phyloP scores from a whole-genome alignment of 2,113 vertebrate genomes.

The Furnarius figulus region DNA sequence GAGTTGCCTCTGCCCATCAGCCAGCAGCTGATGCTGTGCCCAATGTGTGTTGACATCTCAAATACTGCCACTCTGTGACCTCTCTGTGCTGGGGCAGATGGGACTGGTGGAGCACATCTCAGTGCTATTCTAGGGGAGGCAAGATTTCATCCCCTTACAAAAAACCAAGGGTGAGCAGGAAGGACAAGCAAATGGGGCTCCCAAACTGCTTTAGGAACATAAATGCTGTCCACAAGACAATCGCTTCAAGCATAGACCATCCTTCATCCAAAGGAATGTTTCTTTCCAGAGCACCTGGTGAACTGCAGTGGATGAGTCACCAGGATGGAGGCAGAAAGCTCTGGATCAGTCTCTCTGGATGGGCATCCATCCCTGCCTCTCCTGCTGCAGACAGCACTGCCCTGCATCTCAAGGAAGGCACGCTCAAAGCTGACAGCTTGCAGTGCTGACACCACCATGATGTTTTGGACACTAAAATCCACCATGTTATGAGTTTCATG shows the following conservation, averaged over 20 bases:
- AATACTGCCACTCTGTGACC: not conserved
- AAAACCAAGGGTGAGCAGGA: not conserved
- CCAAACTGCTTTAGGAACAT: not conserved
- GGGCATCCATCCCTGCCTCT: not conserved
- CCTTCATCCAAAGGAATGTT: not conserved
- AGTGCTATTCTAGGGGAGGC: not conserved
- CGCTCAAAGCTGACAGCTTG: not conserved
- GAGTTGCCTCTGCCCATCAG: not conserved
- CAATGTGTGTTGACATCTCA: not conserved
- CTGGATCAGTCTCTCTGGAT: not conserved
- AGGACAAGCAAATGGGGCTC: not conserved
- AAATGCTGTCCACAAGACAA: not conserved
- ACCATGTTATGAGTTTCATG: not conserved
- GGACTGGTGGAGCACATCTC: not conserved
- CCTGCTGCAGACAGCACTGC: not conserved
- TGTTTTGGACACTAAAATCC: not conserved
- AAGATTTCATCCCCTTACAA: not conserved
- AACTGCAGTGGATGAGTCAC: not conserved
- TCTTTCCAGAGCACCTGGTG: not conserved
- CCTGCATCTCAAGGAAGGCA: not conserved
- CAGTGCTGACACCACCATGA: fast-evolving
- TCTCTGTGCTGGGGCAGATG: not conserved
- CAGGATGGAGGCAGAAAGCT: not conserved
- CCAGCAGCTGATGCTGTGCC: not conserved
- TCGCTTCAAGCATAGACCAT: not conserved